Conservation (phyloP, 2,797 vertebrate species). For the Nyctalus aviator region DNA sequence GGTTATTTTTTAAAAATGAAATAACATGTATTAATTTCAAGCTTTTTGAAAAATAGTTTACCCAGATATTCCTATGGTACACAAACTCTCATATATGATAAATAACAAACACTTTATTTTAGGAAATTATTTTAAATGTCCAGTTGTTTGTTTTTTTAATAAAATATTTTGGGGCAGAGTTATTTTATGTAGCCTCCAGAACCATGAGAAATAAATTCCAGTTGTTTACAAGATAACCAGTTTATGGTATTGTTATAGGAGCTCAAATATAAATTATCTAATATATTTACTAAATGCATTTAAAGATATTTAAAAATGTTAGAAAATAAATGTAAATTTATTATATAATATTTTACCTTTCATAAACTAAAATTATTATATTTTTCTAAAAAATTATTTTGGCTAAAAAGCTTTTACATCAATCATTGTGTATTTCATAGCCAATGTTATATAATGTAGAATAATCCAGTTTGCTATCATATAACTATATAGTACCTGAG, state of each 20-base stretch:
- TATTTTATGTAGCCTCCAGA: neutral
- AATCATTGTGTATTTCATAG: neutral
- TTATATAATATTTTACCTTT: neutral
- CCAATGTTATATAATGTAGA: neutral
- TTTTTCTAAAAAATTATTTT: neutral
- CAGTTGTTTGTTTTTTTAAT: neutral
- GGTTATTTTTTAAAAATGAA: neutral
- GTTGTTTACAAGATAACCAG: neutral
- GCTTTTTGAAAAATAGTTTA: neutral
- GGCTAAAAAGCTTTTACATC: neutral
- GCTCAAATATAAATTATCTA: neutral
- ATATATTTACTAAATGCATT: neutral
- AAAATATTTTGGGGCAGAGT: neutral
- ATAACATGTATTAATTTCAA: neutral
- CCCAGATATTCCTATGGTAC: neutral
- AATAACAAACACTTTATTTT: neutral
- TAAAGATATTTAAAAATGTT: neutral
- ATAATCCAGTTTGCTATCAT: neutral
- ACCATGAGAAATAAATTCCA: neutral
- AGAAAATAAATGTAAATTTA: neutral
- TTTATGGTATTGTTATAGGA: neutral
- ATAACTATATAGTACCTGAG: neutral
- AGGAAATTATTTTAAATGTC: neutral
- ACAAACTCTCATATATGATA: neutral
- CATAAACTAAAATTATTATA: neutral